phyloP scores from a whole-genome alignment of 2,797 vertebrate species.

The Hydrocynus forskahlii region DNA sequence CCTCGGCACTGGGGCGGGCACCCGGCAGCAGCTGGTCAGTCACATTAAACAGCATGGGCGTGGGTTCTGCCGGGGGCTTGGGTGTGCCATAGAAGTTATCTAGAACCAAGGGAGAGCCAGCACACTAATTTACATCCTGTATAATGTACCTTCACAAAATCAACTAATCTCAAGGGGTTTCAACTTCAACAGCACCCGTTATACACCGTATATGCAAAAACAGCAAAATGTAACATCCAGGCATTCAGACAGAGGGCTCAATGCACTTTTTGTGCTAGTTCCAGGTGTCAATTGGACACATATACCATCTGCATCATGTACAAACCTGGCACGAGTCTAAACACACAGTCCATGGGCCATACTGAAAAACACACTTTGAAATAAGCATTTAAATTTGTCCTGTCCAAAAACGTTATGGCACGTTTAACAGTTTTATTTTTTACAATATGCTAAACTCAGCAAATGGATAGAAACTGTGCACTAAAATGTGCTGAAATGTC shows the following conservation, averaged over 20 bases:
- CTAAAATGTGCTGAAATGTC: too few species aligned
- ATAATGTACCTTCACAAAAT: too few species aligned
- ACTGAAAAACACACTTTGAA: too few species aligned
- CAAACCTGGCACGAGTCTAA: background rate
- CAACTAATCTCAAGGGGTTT: background rate
- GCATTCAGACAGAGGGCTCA: background rate
- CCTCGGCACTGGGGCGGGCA: constrained; percentile 95
- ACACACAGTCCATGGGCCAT: too few species aligned
- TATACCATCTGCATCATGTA: background rate
- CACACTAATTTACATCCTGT: background rate
- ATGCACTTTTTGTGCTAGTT: background rate
- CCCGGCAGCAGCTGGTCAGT: constrained; percentile 96
- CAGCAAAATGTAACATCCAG: background rate
- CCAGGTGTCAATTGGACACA: background rate
- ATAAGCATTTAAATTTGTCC: too few species aligned
- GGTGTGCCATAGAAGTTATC: constrained; percentile 99
- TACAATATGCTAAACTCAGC: too few species aligned
- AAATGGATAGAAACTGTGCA: too few species aligned
- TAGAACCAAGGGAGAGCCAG: constrained; percentile 60
- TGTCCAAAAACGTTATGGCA: too few species aligned
- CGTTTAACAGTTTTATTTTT: too few species aligned
- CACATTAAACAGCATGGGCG: constrained; percentile 96
- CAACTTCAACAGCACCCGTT: background rate
- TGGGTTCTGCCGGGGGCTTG: constrained; percentile 95
- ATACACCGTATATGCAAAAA: background rate